These are phyloP conservation scores for Pogonus chalceus DNA, from an alignment of 1,140 invertebrate genomes.

Conservation along the genomic window DNA sequence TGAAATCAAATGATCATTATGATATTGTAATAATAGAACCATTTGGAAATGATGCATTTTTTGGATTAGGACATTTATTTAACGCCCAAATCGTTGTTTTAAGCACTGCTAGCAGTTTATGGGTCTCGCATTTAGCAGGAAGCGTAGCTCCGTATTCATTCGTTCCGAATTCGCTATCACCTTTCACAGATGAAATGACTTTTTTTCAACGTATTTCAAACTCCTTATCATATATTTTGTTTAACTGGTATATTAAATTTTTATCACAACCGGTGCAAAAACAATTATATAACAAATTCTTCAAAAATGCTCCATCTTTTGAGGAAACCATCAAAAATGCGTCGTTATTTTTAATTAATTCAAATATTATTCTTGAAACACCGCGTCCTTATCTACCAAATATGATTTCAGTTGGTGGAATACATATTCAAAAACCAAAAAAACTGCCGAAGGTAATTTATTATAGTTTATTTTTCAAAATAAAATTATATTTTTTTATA, in stretches of 20 bases:
- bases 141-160: constrained; percentile 31
- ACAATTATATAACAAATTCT: constrained; percentile 27
- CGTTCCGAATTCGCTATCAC: constrained; percentile 30
- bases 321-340: constrained; percentile 38
- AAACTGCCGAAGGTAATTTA: constrained; percentile 26
- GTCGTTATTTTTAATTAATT: constrained; percentile 33
- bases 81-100: constrained; percentile 30
- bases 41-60: constrained; percentile 34
- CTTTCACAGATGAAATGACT: constrained; percentile 32
- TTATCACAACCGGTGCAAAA: constrained; percentile 21
- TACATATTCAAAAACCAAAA: constrained; percentile 29
- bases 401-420: constrained; percentile 41
- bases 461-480: too few relatives aligned
- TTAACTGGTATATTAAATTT: constrained; percentile 13
- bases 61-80: constrained; percentile 32
- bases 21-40: constrained; percentile 36
- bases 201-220: constrained; percentile 21
- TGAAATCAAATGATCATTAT: constrained; percentile 30
- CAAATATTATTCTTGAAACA: constrained; percentile 29
- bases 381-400: constrained; percentile 30
- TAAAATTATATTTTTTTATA: neutral
- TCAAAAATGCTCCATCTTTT: constrained; percentile 36
- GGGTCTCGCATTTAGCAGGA: constrained; percentile 33
- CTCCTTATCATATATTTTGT: neutral
- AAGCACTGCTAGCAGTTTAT: constrained; percentile 26